A percentile compares a stretch with the other conserved stretches of the same genome.
Evolutionary conservation across 2,113 vertebrate species (phyloP).

Genomic region (Mellivora capensis): DNA sequence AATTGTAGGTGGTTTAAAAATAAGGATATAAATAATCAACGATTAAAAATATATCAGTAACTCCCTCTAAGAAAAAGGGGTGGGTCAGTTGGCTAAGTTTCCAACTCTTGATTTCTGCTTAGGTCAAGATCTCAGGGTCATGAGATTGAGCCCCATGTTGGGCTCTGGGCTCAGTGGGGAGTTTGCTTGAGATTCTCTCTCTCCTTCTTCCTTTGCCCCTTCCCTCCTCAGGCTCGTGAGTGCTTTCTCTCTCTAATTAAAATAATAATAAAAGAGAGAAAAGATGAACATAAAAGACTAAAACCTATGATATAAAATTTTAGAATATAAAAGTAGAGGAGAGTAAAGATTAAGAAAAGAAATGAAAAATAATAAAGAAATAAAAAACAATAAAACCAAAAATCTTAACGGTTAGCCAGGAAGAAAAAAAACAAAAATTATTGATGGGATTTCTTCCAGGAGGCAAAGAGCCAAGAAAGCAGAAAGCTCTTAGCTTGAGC

Average conservation of each 20-base stretch:
- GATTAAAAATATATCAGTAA: neutral
- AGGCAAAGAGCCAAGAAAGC: neutral
- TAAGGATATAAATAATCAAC: neutral
- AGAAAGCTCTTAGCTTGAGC: neutral
- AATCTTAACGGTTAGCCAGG: neutral
- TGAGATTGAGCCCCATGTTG: neutral
- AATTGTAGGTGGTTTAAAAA: constrained; percentile 5
- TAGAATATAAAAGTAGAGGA: neutral
- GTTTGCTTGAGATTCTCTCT: neutral
- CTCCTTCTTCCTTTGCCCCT: neutral
- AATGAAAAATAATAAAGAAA: neutral
- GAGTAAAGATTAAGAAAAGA: neutral
- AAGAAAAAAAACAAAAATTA: neutral
- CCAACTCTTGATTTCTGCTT: neutral
- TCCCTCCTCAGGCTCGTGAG: fast-evolving
- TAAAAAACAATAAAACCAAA: neutral
- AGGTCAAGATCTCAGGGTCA: neutral
- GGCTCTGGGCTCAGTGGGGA: neutral
- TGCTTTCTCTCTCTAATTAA: neutral
- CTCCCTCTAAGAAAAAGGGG: neutral
- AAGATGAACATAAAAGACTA: neutral
- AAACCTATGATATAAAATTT: neutral
- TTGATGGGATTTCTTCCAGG: neutral
- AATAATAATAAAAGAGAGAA: neutral
- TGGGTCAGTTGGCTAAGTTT: too few relatives aligned